Evolutionary conservation across 2,797 vertebrate genomes (phyloP).

Genomic region (Phoebastria nigripes): DNA sequence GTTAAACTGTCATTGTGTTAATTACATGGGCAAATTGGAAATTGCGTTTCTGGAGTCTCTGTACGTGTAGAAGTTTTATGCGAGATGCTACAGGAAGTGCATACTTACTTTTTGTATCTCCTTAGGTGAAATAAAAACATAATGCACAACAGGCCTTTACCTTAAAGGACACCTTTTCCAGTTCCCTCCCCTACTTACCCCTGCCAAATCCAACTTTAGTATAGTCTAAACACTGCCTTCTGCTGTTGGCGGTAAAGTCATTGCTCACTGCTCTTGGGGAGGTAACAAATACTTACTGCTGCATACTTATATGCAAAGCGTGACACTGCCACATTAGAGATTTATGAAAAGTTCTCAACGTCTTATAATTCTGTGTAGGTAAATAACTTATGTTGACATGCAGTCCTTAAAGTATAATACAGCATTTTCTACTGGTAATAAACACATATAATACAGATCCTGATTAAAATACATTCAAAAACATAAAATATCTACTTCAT

Average conservation of each 20-base stretch:
- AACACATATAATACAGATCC: neutral
- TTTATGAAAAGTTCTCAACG: neutral
- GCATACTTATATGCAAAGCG: neutral
- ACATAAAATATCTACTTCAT: neutral
- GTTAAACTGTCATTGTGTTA: neutral
- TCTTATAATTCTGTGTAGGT: neutral
- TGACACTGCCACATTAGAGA: fast-evolving
- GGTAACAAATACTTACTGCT: neutral
- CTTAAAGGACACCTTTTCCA: neutral
- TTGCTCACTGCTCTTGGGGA: neutral
- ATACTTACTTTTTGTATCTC: neutral
- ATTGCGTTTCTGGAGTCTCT: neutral
- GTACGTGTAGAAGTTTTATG: neutral
- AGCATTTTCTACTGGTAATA: neutral
- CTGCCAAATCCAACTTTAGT: neutral
- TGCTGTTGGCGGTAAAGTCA: neutral
- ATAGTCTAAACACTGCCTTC: neutral
- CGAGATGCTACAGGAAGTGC: neutral
- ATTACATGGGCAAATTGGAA: neutral
- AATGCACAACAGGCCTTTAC: neutral
- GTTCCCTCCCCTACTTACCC: neutral
- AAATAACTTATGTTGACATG: neutral
- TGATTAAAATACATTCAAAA: neutral
- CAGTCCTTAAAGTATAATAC: neutral
- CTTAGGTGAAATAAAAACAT: neutral